Evolutionary conservation across 2,797 vertebrate genomes (phyloP).

Genomic region (Babyrousa celebensis): DNA sequence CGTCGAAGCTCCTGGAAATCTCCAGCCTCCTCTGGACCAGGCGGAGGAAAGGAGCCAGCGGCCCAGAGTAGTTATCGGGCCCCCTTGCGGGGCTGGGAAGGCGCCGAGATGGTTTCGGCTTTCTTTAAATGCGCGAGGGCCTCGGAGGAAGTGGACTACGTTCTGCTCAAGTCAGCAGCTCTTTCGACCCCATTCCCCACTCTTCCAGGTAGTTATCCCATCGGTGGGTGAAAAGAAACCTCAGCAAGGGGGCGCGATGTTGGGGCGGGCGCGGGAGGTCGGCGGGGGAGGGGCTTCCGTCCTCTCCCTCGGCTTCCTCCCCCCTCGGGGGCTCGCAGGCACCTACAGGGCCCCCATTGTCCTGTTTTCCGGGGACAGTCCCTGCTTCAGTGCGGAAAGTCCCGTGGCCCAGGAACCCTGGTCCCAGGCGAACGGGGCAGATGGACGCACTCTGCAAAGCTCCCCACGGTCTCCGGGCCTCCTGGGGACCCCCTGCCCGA

Average conservation of each 20-base stretch:
- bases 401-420: background rate
- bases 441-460: accelerated
- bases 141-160: background rate
- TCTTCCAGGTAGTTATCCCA: slow-evolving; percentile 68
- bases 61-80: accelerated
- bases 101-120: background rate
- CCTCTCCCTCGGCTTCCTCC: accelerated
- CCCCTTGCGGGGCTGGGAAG: accelerated
- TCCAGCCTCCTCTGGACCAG: accelerated
- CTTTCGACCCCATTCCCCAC: background rate
- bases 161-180: background rate
- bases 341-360: accelerated
- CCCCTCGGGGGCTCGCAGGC: accelerated
- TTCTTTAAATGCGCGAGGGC: background rate
- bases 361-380: background rate
- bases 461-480: background rate
- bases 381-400: background rate
- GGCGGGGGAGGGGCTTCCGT: background rate
- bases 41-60: accelerated
- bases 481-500: accelerated
- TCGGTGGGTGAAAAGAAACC: slow-evolving; percentile 58
- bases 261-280: accelerated
- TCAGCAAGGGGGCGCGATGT: accelerated
- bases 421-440: accelerated
- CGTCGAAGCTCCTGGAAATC: accelerated